Conservation (phyloP, 2,888 invertebrate species). For the Sisyra nigra region DNA sequence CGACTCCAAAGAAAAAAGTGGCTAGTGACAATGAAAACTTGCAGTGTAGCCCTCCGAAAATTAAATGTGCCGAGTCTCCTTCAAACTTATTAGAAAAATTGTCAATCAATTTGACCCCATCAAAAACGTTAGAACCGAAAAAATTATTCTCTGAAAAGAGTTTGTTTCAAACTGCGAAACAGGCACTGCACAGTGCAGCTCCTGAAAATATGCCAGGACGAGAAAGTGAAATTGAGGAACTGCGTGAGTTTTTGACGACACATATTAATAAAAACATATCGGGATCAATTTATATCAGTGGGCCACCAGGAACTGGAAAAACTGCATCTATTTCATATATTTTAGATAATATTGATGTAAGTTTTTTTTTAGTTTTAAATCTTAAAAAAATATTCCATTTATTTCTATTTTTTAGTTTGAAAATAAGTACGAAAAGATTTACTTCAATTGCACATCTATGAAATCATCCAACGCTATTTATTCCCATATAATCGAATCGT, state of each 20-base stretch:
- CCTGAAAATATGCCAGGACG: slow-evolving; percentile 47
- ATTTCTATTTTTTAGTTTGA: slow-evolving; percentile 27
- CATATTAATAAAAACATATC: slow-evolving; percentile 49
- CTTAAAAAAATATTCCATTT: neutral
- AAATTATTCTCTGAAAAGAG: slow-evolving; percentile 12
- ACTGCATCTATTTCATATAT: slow-evolving; percentile 73
- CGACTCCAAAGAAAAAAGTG: too few relatives aligned
- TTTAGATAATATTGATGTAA: slow-evolving; percentile 46
- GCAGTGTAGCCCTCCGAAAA: slow-evolving; percentile 3
- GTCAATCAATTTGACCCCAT: neutral
- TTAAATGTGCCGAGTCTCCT: slow-evolving; percentile 2
- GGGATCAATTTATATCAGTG: slow-evolving; percentile 83
- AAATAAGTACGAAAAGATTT: slow-evolving; percentile 41
- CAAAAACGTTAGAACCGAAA: slow-evolving; percentile 4
- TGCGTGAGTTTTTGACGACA: slow-evolving; percentile 49
- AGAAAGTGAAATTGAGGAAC: slow-evolving; percentile 53
- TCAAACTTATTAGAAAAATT: slow-evolving; percentile 1
- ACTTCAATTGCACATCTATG: slow-evolving; percentile 79
- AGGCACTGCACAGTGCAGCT: slow-evolving; percentile 23
- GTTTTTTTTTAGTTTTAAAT: too few relatives aligned
- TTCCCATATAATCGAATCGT: slow-evolving; percentile 55
- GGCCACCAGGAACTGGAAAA: slow-evolving; percentile 95
- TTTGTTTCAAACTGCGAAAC: slow-evolving; percentile 22
- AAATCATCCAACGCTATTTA: slow-evolving; percentile 72
- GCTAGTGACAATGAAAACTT: neutral